Base-by-base conservation (phyloP, 2,888 invertebrate genomes). In the Meteorus colon region DNA sequence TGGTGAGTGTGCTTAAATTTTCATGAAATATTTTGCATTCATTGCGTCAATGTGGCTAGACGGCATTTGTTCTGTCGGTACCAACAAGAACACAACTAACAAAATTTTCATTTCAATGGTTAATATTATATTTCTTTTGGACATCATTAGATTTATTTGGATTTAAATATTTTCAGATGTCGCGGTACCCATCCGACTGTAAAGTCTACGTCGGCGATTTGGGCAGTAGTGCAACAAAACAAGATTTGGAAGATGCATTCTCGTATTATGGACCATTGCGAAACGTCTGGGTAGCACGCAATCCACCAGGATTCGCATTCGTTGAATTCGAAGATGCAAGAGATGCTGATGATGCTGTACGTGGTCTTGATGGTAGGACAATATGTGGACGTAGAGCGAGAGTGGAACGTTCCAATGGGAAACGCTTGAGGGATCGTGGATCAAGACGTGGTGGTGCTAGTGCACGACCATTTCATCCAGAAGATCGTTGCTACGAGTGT, bases 211-310 rank as follows among this genome's bases (percentile, higher is more conserved):
- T 98, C 31, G 98, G 98, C 73, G 98, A 98, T 91, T 92, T 98
- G 87, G 97, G 98, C 66, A 95, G 94, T 86, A 95, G 93, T 85
- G 97, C 98, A 45, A 96, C 97, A 78, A 97, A 97, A 91, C 96
- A 97, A 85, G 97, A 97, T 90, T 92, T 97, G 75, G 98, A 98
- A 91, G 96, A 97, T 89, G 96, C 96, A 19, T 98, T 98, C 90
- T 94, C 95, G 77, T 95, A 97, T 85, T 98, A 97, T 87, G 98
- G 98, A 14, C 95, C 96, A 0, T 91, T 98, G 83, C 93, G 96
- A 85, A 98, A 97, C 91, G 98, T 98, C 65, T 98, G 98, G 98
- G 97, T 98, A n/a, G 98, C 98, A 0, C 92, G 98, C 82, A 97
- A 98, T 90, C 97, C 97, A 16, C 97, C 98, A 76, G 98, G 97